Evolutionary conservation across 1,140 invertebrate genomes (phyloP).

Genomic region (Limonius californicus): DNA sequence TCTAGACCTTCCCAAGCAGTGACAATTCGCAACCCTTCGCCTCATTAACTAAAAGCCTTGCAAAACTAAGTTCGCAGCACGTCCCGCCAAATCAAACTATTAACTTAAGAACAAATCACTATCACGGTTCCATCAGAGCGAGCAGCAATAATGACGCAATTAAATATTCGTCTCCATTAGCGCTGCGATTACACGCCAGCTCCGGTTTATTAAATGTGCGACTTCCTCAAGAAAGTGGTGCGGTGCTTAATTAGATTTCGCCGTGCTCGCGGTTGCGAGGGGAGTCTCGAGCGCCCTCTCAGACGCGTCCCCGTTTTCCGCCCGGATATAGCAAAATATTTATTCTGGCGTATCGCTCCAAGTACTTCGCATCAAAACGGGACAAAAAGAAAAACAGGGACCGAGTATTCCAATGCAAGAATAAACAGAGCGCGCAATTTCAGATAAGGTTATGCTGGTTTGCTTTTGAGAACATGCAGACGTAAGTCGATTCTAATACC

Average conservation of each 20-base stretch:
- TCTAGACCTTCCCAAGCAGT: too few relatives aligned
- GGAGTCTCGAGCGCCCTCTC: conserved; percentile 20
- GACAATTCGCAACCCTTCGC: too few relatives aligned
- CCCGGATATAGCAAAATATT: background rate
- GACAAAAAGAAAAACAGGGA: background rate
- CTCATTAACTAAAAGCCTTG: too few relatives aligned
- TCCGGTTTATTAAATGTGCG: conserved; percentile 36
- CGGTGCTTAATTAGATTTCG: conserved; percentile 32
- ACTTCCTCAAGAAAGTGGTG: conserved; percentile 27
- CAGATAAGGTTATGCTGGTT: too few relatives aligned
- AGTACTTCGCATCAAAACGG: background rate
- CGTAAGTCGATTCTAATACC: too few relatives aligned
- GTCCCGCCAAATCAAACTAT: background rate
- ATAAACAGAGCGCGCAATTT: too few relatives aligned
- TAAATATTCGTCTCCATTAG: conserved; percentile 44
- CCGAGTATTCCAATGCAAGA: too few relatives aligned
- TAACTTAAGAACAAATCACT: background rate
- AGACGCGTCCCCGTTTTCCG: background rate
- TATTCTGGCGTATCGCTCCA: background rate
- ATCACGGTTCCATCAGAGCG: background rate
- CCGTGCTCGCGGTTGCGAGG: conserved; percentile 26
- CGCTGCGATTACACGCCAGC: conserved; percentile 38
- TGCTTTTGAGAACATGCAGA: too few relatives aligned
- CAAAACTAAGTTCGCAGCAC: too few relatives aligned
- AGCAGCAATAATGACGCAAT: conserved; percentile 29